Conservation (phyloP, 2,888 invertebrate species). For the Tipula lateralis region DNA sequence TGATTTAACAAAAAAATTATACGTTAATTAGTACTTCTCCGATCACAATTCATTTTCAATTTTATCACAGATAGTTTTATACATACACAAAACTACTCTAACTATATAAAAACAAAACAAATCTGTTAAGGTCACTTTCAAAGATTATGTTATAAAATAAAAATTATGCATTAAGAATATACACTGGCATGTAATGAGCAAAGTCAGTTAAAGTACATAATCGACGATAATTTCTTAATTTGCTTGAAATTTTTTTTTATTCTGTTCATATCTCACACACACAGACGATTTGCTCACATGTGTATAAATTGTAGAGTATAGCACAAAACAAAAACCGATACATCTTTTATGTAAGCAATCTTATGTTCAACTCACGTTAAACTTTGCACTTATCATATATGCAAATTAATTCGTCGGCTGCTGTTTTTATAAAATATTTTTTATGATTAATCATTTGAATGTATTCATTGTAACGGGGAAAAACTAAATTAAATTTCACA, state of each 20-base stretch:
- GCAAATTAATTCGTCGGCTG: too few species aligned
- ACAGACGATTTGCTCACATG: neutral
- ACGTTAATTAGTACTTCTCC: neutral
- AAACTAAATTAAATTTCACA: too few species aligned
- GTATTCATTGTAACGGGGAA: too few species aligned
- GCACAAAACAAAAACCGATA: neutral
- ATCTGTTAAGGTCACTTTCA: constrained; percentile 2
- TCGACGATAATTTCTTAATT: neutral
- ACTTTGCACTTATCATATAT: too few species aligned
- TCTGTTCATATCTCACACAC: neutral
- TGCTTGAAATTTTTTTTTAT: neutral
- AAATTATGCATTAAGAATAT: neutral
- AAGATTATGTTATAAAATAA: neutral
- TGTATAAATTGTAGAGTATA: neutral
- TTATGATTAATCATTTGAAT: too few species aligned
- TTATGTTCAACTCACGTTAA: neutral
- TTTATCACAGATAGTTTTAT: neutral
- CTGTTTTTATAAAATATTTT: too few species aligned
- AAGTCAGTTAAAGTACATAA: neutral
- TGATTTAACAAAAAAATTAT: neutral
- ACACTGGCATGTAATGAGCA: neutral
- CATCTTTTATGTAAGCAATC: constrained; percentile 4
- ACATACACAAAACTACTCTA: neutral
- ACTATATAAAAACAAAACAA: neutral
- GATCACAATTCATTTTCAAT: neutral